phyloP scores from a whole-genome alignment of 2,113 vertebrate genomes.

The Trogon surrucura region DNA sequence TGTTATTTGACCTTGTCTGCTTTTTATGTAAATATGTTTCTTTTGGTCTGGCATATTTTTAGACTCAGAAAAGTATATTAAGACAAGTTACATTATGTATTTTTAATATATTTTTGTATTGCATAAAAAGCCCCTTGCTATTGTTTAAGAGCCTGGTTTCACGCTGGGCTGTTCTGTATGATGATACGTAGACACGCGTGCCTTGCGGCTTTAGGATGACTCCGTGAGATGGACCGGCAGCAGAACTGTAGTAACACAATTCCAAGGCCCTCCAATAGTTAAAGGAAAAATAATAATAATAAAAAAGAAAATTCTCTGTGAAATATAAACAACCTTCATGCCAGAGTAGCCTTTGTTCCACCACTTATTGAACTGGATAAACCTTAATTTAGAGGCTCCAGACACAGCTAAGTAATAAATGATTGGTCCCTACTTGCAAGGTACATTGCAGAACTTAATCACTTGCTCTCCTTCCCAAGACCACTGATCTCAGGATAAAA shows the following conservation, averaged over 20 bases:
- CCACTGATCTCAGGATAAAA: slow-evolving; percentile 51
- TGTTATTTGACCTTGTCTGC: slow-evolving; percentile 99
- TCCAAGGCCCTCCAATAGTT: slow-evolving; percentile 39
- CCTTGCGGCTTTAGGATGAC: slow-evolving; percentile 9
- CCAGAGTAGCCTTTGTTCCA: slow-evolving; percentile 73
- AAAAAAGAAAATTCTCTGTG: neutral
- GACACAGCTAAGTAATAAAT: slow-evolving; percentile 52
- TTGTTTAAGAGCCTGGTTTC: slow-evolving; percentile 73
- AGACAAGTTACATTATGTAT: slow-evolving; percentile 89
- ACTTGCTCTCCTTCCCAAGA: slow-evolving; percentile 2
- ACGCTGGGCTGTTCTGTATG: slow-evolving; percentile 7
- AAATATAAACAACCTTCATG: slow-evolving; percentile 72
- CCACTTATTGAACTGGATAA: slow-evolving; percentile 68
- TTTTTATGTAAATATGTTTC: slow-evolving; percentile 99
- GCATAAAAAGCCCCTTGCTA: slow-evolving; percentile 60
- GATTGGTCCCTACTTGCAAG: slow-evolving; percentile 60
- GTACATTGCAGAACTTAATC: slow-evolving; percentile 51
- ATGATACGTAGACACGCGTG: neutral
- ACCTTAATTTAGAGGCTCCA: slow-evolving; percentile 60
- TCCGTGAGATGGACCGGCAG: neutral
- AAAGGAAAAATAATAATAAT: slow-evolving; percentile 34
- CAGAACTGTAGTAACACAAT: neutral
- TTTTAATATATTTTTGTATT: slow-evolving; percentile 83
- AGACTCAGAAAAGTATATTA: slow-evolving; percentile 90
- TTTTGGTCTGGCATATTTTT: slow-evolving; percentile 91